Base-by-base conservation (phyloP, 1,140 invertebrate species). In the Halesus radiatus region DNA sequence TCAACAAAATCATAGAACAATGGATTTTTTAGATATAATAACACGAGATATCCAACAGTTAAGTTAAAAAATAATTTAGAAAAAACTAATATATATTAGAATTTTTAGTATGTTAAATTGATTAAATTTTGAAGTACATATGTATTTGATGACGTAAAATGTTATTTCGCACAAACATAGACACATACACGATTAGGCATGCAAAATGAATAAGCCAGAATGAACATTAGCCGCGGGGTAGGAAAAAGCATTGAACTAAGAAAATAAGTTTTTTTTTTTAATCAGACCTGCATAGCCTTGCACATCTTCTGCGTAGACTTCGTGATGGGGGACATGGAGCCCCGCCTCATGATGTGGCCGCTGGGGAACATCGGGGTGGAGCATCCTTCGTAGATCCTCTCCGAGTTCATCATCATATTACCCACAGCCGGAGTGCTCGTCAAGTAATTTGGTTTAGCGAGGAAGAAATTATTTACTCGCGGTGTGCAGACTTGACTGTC, bases 261-360 rank as follows among this genome's bases (percentile, higher is more conserved):
- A 45, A 45, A 7, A 8, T 13, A 13, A 45, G 37, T 7, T 45
- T 62, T 37, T 81, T 82, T n/a, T n/a, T n/a, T n/a, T n/a, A n/a
- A n/a, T n/a, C 86, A 87, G 91, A 96, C 95, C 94, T 96, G 95
- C 95, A 96, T 96, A 58, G 95, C 93, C 87, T 94, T 95, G 3
- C 94, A 92, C 93, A 96, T 94, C 86, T 94, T 93, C 85, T 95
- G 94, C 6, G 95, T 93, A 0, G 95, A 96, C 84, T 95, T 94
- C 0, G 95, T 96, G 73, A 96, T 96, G 1, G 95, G 95, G 8
- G 95, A 96, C 94, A 96, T 96, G 58, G 94, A 95, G 54, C 93
- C 93, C 79, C 94, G 89, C 56, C 92, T 90, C 70, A 74, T 53
- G 87, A 16, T 91, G 89, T 29, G 91, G 20, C 79, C 79, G 7